These are phyloP conservation scores for Leucoraja ocellata DNA, from an alignment of 2,797 vertebrate species.

Conservation along the genomic window DNA sequence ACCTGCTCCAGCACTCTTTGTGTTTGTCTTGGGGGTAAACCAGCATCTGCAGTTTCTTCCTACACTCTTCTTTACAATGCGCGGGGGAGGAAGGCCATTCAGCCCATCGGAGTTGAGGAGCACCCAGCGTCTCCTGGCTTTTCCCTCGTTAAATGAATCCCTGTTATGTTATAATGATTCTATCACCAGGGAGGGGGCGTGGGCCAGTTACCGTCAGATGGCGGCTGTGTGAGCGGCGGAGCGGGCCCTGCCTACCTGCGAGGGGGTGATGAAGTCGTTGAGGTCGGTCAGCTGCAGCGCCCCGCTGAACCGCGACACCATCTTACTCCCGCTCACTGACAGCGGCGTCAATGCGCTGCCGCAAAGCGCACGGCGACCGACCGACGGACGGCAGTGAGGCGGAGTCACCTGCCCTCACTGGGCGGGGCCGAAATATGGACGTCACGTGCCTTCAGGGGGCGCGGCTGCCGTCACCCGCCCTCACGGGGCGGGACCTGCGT, in stretches of 20 bases:
- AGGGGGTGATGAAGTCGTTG: conserved; percentile 86
- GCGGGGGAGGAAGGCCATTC: background rate
- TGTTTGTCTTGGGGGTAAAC: too few relatives aligned
- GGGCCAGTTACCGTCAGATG: background rate
- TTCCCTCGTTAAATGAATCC: background rate
- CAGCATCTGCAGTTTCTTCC: too few relatives aligned
- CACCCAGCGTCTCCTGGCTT: background rate
- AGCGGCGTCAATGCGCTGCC: background rate
- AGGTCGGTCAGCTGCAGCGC: conserved; percentile 79
- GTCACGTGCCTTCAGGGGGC: conserved; percentile 36
- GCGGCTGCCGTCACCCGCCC: background rate
- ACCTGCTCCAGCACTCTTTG: too few relatives aligned
- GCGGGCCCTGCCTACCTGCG: conserved; percentile 63
- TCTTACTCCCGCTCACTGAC: conserved; percentile 44
- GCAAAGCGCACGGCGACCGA: background rate
- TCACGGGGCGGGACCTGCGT: background rate
- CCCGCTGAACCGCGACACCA: conserved; percentile 83
- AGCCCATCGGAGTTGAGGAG: background rate
- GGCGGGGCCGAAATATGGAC: background rate
- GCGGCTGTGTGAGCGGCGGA: background rate
- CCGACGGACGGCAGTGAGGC: background rate
- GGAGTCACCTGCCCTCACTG: background rate
- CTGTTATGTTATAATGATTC: too few relatives aligned
- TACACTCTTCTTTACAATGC: background rate
- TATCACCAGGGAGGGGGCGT: background rate